These are phyloP conservation scores for Phalacrocorax carbo DNA, from an alignment of 2,113 vertebrate genomes.

Conservation along the genomic window DNA sequence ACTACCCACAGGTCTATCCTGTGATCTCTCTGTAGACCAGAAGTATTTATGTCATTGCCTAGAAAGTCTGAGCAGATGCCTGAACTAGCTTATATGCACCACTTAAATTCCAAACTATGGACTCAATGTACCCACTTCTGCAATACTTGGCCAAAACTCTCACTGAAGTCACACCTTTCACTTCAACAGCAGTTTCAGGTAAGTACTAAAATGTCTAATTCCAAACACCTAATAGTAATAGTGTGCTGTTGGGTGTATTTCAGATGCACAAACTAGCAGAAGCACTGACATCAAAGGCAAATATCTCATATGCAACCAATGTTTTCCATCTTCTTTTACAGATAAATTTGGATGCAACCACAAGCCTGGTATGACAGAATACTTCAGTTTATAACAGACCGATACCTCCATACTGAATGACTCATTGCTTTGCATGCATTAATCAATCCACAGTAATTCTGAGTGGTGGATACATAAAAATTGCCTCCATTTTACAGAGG, in stretches of 20 bases:
- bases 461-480: constrained; percentile 2
- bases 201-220: background rate
- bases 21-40: background rate
- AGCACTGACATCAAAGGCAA: background rate
- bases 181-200: background rate
- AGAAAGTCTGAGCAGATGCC: background rate
- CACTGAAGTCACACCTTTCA: background rate
- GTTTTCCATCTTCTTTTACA: background rate
- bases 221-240: background rate
- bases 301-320: background rate
- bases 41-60: background rate
- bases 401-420: background rate
- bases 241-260: background rate
- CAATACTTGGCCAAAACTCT: background rate
- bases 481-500: background rate
- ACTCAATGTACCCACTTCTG: background rate
- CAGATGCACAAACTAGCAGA: background rate
- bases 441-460: constrained; percentile 30
- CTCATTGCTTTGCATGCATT: constrained; percentile 32
- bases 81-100: background rate
- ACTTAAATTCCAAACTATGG: background rate
- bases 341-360: constrained; percentile 18
- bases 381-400: constrained; percentile 14
- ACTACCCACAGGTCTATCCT: background rate
- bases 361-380: background rate